Percentiles rank a stretch among this genome's conserved stretches.
Evolutionary conservation across 2,888 invertebrate genomes (phyloP).

Genomic region (Oasisia sp.): DNA sequence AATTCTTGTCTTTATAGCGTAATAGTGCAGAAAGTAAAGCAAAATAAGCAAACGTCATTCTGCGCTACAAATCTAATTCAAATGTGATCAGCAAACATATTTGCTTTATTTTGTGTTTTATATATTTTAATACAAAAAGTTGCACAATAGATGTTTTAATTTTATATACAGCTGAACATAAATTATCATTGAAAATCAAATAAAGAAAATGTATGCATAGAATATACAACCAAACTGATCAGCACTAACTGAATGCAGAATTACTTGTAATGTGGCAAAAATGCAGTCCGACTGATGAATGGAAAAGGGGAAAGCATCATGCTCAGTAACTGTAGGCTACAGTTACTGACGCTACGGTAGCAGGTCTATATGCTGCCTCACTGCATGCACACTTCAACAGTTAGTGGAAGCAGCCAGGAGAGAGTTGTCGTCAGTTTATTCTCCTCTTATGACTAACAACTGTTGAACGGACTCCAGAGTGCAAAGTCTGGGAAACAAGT

Average conservation of each 20-base stretch:
- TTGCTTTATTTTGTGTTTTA: too few species aligned
- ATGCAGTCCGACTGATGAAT: neutral
- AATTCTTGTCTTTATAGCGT: neutral
- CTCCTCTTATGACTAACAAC: neutral
- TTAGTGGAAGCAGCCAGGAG: neutral
- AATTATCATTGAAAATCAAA: neutral
- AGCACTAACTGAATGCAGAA: neutral
- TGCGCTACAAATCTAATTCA: neutral
- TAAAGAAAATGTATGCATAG: neutral
- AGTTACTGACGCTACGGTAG: neutral
- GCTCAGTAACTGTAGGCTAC: neutral
- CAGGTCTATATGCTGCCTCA: neutral
- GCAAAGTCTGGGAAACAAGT: neutral
- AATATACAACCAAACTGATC: neutral
- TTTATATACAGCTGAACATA: neutral
- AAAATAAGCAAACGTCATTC: neutral
- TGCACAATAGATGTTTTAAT: neutral
- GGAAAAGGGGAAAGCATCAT: neutral
- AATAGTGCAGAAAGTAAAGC: neutral
- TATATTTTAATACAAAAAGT: neutral
- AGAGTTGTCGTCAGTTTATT: neutral
- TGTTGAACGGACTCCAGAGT: neutral
- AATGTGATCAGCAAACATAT: too few species aligned
- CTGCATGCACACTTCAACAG: neutral
- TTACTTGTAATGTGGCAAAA: neutral